Percentiles rank a stretch among this genome's conserved stretches.
Evolutionary conservation across 2,113 vertebrate species (phyloP).

Genomic region (Alligator mississippiensis): DNA sequence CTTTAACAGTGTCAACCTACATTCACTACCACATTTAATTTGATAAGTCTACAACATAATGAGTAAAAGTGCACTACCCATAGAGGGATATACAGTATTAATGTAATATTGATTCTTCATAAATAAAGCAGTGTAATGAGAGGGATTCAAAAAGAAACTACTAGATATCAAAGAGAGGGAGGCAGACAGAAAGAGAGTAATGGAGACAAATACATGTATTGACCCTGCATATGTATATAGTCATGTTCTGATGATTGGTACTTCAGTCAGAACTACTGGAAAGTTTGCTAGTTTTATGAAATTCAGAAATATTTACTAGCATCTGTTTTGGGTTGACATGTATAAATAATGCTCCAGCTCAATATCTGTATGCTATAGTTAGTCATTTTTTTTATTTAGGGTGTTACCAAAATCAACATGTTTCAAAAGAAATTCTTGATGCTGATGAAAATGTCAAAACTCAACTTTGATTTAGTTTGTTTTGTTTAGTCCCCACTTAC

Average conservation of each 20-base stretch:
- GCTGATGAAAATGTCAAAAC: no score
- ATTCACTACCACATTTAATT: neutral
- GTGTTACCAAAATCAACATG: no score
- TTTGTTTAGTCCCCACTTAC: no score
- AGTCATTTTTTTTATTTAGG: neutral
- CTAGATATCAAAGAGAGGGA: neutral
- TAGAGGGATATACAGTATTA: neutral
- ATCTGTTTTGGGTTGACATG: neutral
- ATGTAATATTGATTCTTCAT: neutral
- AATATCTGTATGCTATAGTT: neutral
- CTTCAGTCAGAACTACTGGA: neutral
- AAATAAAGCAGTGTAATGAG: neutral
- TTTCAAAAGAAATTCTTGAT: no score
- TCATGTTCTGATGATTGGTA: neutral
- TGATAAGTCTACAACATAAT: neutral
- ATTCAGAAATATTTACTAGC: neutral
- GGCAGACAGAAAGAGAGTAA: neutral
- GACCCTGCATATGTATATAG: neutral
- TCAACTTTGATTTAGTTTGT: no score
- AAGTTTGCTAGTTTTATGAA: neutral
- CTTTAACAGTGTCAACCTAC: neutral
- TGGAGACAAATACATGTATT: neutral
- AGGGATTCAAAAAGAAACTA: neutral
- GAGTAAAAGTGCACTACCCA: neutral
- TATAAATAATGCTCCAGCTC: neutral